Evolutionary conservation across 1,140 invertebrate species (phyloP).

Genomic region (Drosophila teissieri): DNA sequence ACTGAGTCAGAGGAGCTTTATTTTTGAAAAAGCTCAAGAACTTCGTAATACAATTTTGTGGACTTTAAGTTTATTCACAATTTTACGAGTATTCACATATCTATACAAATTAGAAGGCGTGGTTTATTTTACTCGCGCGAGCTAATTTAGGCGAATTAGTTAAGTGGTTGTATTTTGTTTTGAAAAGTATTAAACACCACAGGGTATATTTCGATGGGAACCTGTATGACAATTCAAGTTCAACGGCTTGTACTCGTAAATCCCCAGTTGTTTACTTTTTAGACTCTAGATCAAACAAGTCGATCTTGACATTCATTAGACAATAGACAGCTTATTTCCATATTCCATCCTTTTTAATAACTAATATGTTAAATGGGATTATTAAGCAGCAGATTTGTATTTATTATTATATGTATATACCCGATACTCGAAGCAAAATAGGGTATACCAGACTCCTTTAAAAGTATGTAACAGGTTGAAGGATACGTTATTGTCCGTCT

Average conservation of each 20-base stretch:
- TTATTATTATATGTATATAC: no score
- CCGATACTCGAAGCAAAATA: no score
- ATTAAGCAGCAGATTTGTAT: no score
- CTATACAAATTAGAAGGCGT: constrained; percentile 5
- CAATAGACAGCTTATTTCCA: constrained; percentile 22
- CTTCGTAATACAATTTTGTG: not conserved
- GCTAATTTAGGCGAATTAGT: constrained; percentile 7
- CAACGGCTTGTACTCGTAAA: constrained; percentile 38
- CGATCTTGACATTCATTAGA: constrained; percentile 38
- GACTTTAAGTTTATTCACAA: constrained; percentile 18
- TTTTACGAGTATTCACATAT: not conserved
- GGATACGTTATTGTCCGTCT: no score
- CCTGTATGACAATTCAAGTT: constrained; percentile 30
- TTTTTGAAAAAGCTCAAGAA: not conserved
- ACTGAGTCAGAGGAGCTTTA: not conserved
- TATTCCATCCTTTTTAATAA: constrained; percentile 22
- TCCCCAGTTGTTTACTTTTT: constrained; percentile 34
- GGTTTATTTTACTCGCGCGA: constrained; percentile 16
- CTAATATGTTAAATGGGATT: not conserved
- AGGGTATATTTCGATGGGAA: constrained; percentile 17
- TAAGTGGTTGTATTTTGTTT: constrained; percentile 8
- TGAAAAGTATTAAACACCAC: constrained; percentile 14
- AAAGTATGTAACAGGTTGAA: no score
- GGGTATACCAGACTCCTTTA: no score
- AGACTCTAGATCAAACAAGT: constrained; percentile 28